These are phyloP conservation scores for Drosophila incognita DNA, from an alignment of 2,888 invertebrate genomes.

Conservation along the genomic window DNA sequence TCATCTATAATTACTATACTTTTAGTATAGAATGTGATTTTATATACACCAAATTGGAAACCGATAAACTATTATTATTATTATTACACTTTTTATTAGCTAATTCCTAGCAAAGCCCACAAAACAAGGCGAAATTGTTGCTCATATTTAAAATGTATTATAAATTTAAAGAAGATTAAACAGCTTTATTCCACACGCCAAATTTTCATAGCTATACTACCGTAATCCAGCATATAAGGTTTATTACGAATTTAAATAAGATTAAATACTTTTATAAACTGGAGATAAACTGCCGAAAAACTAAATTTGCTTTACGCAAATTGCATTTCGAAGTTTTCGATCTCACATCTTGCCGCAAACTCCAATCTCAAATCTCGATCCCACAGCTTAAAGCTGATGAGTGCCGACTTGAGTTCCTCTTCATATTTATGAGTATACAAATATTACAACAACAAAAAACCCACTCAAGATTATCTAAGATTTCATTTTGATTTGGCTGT, in stretches of 20 bases:
- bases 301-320: neutral
- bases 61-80: neutral
- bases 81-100: neutral
- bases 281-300: neutral
- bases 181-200: neutral
- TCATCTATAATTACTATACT: neutral
- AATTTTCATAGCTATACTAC: neutral
- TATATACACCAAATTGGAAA: neutral
- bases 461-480: neutral
- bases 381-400: neutral
- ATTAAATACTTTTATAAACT: neutral
- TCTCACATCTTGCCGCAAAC: neutral
- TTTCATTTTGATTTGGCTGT: neutral
- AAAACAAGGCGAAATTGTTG: too few relatives aligned
- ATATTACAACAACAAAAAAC: neutral
- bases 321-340: neutral
- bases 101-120: neutral
- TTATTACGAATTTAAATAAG: neutral
- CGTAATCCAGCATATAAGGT: neutral
- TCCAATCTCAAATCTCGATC: neutral
- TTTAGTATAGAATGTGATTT: neutral
- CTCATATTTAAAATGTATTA: neutral
- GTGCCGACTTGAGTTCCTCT: neutral
- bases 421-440: neutral
- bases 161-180: neutral